A percentile compares a stretch with the other conserved stretches of the same genome.
phyloP scores from a whole-genome alignment of 2,113 vertebrate genomes.

The Cheilinus undulatus region DNA sequence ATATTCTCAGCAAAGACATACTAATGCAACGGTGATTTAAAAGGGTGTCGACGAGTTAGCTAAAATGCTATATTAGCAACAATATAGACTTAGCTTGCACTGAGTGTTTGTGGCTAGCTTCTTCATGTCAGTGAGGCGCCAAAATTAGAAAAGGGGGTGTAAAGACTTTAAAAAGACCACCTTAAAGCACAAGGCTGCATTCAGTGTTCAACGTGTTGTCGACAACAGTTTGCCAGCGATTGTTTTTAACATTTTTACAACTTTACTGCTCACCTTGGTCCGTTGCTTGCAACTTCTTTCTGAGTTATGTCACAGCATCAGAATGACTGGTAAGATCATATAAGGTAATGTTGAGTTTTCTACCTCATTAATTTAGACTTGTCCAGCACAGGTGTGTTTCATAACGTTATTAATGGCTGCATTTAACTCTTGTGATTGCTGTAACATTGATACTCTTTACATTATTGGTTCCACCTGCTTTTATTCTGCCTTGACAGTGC shows the following conservation, averaged over 20 bases:
- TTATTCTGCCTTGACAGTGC: neutral
- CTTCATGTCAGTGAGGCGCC: no score
- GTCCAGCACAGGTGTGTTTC: conserved; percentile 40
- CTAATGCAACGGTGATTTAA: neutral
- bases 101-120: neutral
- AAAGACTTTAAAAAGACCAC: neutral
- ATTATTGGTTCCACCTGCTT: conserved; percentile 60
- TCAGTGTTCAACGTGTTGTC: no score
- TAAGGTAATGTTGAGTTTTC: conserved; percentile 45
- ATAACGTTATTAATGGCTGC: conserved; percentile 26
- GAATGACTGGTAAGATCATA: conserved; percentile 17
- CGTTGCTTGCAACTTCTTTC: no score
- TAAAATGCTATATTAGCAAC: neutral
- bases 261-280: no score
- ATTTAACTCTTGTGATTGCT: conserved; percentile 14
- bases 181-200: no score
- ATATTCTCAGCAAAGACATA: neutral
- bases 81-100: neutral
- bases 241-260: no score
- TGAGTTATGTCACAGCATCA: neutral
- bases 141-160: neutral
- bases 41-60: neutral
- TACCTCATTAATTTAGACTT: neutral
- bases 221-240: no score
- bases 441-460: neutral